Evolutionary conservation across 2,113 vertebrate genomes (phyloP), one percentile per base, ranked within the genome.

Genomic region (Dipodomys spectabilis): DNA sequence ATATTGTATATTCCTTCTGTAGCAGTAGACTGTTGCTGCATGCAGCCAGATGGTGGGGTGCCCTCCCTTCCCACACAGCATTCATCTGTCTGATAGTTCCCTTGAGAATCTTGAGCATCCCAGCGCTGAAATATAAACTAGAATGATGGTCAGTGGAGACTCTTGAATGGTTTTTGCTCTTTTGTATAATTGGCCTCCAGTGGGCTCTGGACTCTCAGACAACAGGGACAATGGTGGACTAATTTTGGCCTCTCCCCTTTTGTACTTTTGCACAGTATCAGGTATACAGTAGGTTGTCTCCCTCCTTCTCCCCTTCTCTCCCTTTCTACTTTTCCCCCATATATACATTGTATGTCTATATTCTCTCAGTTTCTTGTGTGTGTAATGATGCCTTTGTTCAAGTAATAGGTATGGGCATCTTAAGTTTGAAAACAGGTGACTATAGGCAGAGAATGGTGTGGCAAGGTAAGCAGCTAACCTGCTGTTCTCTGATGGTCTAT

Each of bases 391-490:
- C 49, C 65, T 81, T 87, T 84, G 71, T 84, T 95, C 53, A 83
- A 90, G 68, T 68, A 87, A 81, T 90, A 57, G 68, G 69, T 69
- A 10, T 82, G 19, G 30, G 6, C 23, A 62, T 75, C 88, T 86
- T 90, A 60, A 78, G 95, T 94, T 88, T 81, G 44, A 84, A 86
- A 82, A 39, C 45, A 83, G 82, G 6, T 83, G 71, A 72, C 53
- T 84, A 39, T 78, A 79, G 78, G n/a, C 35, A 75, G 68, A 82
- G 83, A 87, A 77, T 62, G 39, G 27, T 79, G 68, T 67, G 65
- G n/a, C 68, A 75, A 80, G 53, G 39, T 57, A 57, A 92, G 74
- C 12, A 90, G 82, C 68, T 88, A 62, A 49, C 44, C 53, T 77
- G 39, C 44, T 57, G n/a, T 71, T 71, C 22, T 5, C 6, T 57